A percentile compares a stretch with the other conserved stretches of the same genome.
Evolutionary conservation across 2,113 vertebrate genomes (phyloP).

Genomic region (Crocuta crocuta): DNA sequence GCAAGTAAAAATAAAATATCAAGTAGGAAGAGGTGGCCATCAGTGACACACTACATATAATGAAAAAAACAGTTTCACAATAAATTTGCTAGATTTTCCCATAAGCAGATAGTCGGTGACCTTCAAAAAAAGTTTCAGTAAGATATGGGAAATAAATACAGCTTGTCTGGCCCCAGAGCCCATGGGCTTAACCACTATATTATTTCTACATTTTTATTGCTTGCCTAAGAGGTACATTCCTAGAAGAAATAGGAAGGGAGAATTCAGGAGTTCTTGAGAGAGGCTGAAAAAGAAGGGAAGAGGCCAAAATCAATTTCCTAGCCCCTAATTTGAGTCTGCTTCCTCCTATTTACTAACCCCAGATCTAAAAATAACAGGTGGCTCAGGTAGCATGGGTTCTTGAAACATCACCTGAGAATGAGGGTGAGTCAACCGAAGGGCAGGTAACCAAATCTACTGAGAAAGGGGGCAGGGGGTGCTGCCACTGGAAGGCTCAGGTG

Average conservation of each 20-base stretch:
- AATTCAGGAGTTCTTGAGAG: not conserved
- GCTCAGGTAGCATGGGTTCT: constrained; percentile 54
- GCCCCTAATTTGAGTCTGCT: not conserved
- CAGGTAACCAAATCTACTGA: constrained; percentile 73
- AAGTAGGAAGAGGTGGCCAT: not conserved
- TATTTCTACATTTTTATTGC: not conserved
- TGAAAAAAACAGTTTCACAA: not conserved
- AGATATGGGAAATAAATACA: constrained; percentile 25
- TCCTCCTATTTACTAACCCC: constrained; percentile 21
- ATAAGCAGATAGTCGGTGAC: constrained; percentile 23
- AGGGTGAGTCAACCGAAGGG: constrained; percentile 43
- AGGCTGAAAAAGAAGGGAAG: not conserved
- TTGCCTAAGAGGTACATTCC: not conserved
- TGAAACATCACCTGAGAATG: constrained; percentile 70
- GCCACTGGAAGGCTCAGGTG: constrained; percentile 58
- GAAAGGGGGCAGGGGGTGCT: not conserved
- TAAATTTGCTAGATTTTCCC: constrained; percentile 13
- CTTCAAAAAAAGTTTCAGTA: constrained; percentile 50
- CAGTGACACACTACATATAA: not conserved
- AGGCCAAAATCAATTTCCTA: constrained; percentile 37
- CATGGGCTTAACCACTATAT: not conserved
- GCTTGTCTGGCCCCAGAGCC: not conserved
- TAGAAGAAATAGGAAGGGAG: not conserved
- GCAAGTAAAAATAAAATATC: not conserved
- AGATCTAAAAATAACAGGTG: constrained; percentile 68